Percentiles rank a stretch among this genome's conserved stretches.
phyloP scores from a whole-genome alignment of 30 jellyfish, hydroid and myxozoan genomes.

The Phacellophora camtschatica region DNA sequence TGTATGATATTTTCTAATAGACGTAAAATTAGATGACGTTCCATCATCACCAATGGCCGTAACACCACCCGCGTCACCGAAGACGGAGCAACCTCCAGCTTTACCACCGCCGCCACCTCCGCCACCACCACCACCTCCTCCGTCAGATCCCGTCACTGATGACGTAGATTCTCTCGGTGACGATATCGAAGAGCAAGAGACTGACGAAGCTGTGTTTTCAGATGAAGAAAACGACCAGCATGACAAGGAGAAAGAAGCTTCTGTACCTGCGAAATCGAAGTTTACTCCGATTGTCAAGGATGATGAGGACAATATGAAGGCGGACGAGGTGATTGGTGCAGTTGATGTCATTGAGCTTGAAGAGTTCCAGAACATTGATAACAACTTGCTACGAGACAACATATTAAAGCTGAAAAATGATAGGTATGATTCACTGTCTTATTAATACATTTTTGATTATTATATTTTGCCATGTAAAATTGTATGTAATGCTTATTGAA shows the following conservation, averaged over 20 bases:
- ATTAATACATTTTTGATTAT: neutral
- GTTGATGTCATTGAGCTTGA: slow-evolving; percentile 90
- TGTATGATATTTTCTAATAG: too few species aligned
- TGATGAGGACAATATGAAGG: slow-evolving; percentile 50
- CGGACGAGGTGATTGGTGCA: slow-evolving; percentile 58
- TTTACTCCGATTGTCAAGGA: slow-evolving; percentile 62
- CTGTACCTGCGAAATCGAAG: slow-evolving; percentile 64
- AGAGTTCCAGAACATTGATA: slow-evolving; percentile 87
- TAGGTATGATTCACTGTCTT: slow-evolving; percentile 37
- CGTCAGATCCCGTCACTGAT: slow-evolving; percentile 17
- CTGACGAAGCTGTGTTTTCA: slow-evolving; percentile 96
- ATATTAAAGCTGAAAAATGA: slow-evolving; percentile 77
- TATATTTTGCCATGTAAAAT: too few species aligned
- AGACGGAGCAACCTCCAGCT: slow-evolving; percentile 57
- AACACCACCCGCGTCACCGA: slow-evolving; percentile 72
- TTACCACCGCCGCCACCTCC: slow-evolving; percentile 5
- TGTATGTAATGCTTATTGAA: too few species aligned
- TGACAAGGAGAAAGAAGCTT: slow-evolving; percentile 3
- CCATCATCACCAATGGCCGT: slow-evolving; percentile 49
- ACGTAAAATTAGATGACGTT: slow-evolving; percentile 62
- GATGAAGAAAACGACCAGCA: slow-evolving; percentile 88
- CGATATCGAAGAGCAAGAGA: slow-evolving; percentile 48
- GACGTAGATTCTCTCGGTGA: slow-evolving; percentile 30
- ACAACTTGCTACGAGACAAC: slow-evolving; percentile 78
- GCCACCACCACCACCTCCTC: slow-evolving; percentile 19